Conservation (phyloP, 2,797 vertebrate genomes). For the Rhabdomys pumilio region DNA sequence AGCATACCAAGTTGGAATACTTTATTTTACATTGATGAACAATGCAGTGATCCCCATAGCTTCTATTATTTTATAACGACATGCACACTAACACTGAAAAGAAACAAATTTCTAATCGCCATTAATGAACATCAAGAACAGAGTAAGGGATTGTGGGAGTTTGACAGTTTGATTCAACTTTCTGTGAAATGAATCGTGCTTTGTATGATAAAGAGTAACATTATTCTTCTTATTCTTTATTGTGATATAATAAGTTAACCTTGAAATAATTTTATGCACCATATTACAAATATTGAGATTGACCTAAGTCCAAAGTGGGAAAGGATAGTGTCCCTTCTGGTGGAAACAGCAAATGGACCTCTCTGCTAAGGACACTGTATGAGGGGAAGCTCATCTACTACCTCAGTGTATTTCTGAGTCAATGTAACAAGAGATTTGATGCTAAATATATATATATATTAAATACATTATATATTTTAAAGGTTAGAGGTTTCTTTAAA, state of each 20-base stretch:
- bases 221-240: not conserved
- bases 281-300: not conserved
- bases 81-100: not conserved
- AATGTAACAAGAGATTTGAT: not conserved
- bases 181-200: not conserved
- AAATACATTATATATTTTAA: not conserved
- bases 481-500: not conserved
- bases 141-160: not conserved
- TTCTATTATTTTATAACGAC: not conserved
- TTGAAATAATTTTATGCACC: not conserved
- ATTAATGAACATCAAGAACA: slow-evolving; percentile 45
- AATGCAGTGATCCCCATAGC: not conserved
- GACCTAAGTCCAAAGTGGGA: not conserved
- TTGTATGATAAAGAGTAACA: slow-evolving; percentile 4
- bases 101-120: not conserved
- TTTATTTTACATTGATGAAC: not conserved
- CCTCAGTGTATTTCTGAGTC: not conserved
- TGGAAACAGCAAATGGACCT: not conserved
- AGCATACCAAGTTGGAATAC: not conserved
- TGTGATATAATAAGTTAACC: slow-evolving; percentile 4
- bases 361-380: not conserved
- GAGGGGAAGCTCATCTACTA: not conserved
- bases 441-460: not conserved
- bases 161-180: not conserved
- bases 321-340: not conserved